These are phyloP conservation scores for Neomonachus schauinslandi DNA, from an alignment of 2,113 vertebrate species.

Conservation along the genomic window DNA sequence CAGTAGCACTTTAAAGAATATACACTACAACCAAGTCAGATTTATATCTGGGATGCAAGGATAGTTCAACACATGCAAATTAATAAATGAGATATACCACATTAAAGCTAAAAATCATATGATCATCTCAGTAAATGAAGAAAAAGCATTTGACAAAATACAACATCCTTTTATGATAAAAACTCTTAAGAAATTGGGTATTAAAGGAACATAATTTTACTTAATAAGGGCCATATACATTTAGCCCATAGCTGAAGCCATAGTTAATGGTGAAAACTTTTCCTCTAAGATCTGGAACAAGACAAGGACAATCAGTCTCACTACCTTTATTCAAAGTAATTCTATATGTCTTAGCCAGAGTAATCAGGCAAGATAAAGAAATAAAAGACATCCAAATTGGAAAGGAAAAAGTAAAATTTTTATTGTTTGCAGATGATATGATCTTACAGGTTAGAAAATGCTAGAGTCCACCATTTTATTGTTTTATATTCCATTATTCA, in stretches of 20 bases:
- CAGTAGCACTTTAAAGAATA: neutral
- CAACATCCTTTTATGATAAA: neutral
- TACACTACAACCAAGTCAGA: neutral
- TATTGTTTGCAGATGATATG: neutral
- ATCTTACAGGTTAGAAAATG: neutral
- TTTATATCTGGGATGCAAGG: neutral
- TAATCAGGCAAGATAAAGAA: neutral
- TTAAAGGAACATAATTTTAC: neutral
- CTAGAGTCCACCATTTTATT: neutral
- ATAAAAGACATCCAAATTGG: neutral
- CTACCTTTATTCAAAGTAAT: neutral
- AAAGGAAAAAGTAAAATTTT: neutral
- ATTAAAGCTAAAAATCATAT: neutral
- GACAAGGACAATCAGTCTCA: too few species aligned
- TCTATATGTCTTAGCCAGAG: neutral
- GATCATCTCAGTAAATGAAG: neutral
- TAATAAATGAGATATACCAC: neutral
- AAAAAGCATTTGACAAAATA: neutral
- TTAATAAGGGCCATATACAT: neutral
- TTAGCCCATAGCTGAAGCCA: neutral
- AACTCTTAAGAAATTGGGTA: neutral
- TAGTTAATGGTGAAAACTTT: neutral
- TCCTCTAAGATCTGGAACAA: neutral
- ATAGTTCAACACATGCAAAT: neutral
- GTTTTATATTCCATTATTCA: neutral